Evolutionary conservation across 1,140 invertebrate species (phyloP), one percentile per base, ranked within the genome.

Genomic region (Drosophila saltans): DNA sequence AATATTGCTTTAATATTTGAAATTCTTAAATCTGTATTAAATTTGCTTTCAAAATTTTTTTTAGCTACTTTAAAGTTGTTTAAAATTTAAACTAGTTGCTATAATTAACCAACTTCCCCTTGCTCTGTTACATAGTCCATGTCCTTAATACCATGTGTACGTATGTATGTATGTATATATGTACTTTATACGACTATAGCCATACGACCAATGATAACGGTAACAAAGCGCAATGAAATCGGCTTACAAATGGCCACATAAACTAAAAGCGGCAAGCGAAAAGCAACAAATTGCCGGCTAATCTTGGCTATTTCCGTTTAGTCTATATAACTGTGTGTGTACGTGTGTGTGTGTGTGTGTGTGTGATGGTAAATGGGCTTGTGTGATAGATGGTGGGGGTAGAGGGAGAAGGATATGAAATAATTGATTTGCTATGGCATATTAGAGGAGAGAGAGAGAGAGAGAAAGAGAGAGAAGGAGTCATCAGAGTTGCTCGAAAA

Each of bases 241-340:
- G 45, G 45, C 45, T 52, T 52, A 52, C 45, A 52, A 52, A 52
- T 52, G 45, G 45, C 45, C 45, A 48, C 16, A 48, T 48, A 48
- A 48, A 48, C 45, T 21, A 48, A 48, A 21, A 48, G 45, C 43
- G 43, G 43, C 45, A 48, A 48, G 45, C 45, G 45, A 52, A 52
- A 52, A 52, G 45, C 21, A 52, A 52, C 45, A 52, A 52, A 52
- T 52, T 52, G 45, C 21, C 45, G 45, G 45, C 45, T 52, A 52
- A 52, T 52, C 45, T 52, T 52, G 45, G 45, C 45, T 52, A 52
- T 52, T 52, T 52, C 45, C 45, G 45, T 52, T 52, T 52, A 52
- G 45, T 26, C 21, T 52, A 8, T 52, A 9, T 52, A 7, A 24
- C 6, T 48, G 7, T 7, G 8, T 48, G 0, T 9, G 2, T 24